These are phyloP conservation scores for Sinelater perroti DNA, from an alignment of 2,888 invertebrate genomes.

Conservation along the genomic window DNA sequence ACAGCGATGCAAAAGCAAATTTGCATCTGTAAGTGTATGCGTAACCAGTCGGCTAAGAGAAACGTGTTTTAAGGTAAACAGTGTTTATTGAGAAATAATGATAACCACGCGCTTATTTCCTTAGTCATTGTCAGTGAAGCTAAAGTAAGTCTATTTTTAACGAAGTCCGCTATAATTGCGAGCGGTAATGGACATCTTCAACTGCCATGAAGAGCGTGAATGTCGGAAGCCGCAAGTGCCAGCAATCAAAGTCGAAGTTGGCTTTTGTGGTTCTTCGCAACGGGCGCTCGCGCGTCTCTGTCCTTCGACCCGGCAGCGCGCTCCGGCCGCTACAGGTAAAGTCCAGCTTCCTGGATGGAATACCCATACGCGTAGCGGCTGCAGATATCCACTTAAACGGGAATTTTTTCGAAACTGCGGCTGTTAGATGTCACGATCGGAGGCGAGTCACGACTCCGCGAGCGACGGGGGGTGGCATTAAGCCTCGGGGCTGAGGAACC, in stretches of 20 bases:
- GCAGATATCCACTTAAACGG: slow-evolving; percentile 32
- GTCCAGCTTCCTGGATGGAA: slow-evolving; percentile 12
- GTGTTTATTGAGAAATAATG: too few relatives aligned
- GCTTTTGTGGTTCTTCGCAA: slow-evolving; percentile 39
- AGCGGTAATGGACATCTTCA: slow-evolving; percentile 54
- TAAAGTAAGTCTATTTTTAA: slow-evolving; percentile 49
- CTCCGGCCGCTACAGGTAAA: slow-evolving; percentile 1
- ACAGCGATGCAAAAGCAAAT: too few relatives aligned
- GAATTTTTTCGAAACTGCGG: slow-evolving; percentile 26
- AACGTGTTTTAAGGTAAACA: too few relatives aligned
- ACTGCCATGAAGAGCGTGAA: slow-evolving; percentile 52
- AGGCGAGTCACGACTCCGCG: slow-evolving; percentile 57
- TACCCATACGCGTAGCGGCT: slow-evolving; percentile 29
- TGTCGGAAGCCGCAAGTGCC: slow-evolving; percentile 56
- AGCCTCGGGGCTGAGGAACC: slow-evolving; percentile 48
- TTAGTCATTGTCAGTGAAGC: slow-evolving; percentile 22
- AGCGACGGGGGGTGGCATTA: slow-evolving; percentile 48
- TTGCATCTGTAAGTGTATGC: too few relatives aligned
- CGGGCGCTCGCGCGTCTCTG: slow-evolving; percentile 14
- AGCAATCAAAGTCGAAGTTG: slow-evolving; percentile 50
- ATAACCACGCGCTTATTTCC: slow-evolving; percentile 12
- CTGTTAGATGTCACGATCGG: slow-evolving; percentile 56
- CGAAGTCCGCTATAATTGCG: slow-evolving; percentile 50
- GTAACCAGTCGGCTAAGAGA: too few relatives aligned
- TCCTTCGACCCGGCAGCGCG: neutral